These are phyloP conservation scores for Manduca sexta DNA, from an alignment of 1,140 invertebrate species.

Conservation along the genomic window DNA sequence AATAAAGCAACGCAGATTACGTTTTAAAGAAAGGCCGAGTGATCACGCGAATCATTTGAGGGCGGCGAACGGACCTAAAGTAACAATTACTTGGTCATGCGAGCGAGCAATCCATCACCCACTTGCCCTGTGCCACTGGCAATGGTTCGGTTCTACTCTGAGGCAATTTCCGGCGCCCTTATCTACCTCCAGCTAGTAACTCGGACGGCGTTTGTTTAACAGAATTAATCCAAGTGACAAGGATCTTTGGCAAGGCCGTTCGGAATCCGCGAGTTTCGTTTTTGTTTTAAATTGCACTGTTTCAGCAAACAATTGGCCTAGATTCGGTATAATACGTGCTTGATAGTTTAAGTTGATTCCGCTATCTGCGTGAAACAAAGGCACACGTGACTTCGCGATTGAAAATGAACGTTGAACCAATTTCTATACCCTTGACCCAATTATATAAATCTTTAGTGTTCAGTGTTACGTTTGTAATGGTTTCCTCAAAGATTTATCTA, in stretches of 20 bases:
- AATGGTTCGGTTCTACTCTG: slow-evolving; percentile 55
- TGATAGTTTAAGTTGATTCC: too few species aligned
- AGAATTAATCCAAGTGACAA: slow-evolving; percentile 61
- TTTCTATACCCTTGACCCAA: too few species aligned
- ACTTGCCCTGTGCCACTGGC: slow-evolving; percentile 46
- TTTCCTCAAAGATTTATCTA: too few species aligned
- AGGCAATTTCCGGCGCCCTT: slow-evolving; percentile 67
- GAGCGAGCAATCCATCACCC: slow-evolving; percentile 61
- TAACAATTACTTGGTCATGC: slow-evolving; percentile 69
- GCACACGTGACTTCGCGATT: too few species aligned
- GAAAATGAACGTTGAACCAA: too few species aligned
- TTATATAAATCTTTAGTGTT: too few species aligned
- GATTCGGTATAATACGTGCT: slow-evolving; percentile 9
- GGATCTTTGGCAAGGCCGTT: slow-evolving; percentile 39
- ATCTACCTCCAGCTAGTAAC: slow-evolving; percentile 56
- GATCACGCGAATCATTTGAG: slow-evolving; percentile 34
- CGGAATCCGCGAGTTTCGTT: slow-evolving; percentile 4
- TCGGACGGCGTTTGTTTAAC: slow-evolving; percentile 51
- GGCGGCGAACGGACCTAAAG: slow-evolving; percentile 43
- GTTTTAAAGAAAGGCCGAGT: slow-evolving; percentile 34
- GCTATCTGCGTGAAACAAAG: too few species aligned
- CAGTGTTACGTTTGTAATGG: too few species aligned
- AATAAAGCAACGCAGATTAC: slow-evolving; percentile 39
- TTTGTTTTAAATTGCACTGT: slow-evolving; percentile 7
- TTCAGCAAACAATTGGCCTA: too few species aligned